Evolutionary conservation across 92 coral and sea anemone genomes (phyloP).

Genomic region (Porites evermanni): DNA sequence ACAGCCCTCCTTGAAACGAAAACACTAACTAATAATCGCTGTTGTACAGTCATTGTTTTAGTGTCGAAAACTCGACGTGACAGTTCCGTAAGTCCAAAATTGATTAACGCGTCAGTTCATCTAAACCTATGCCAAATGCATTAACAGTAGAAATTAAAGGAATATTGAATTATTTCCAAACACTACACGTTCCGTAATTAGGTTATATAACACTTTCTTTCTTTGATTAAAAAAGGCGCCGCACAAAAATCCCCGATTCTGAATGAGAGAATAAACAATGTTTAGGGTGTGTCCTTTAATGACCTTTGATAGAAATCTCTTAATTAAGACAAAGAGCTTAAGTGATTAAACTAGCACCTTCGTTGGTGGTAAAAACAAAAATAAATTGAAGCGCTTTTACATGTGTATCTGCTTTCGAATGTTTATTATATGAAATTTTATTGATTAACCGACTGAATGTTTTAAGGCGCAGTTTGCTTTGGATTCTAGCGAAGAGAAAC

Average conservation of each 20-base stretch:
- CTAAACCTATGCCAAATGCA: background rate
- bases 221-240: background rate
- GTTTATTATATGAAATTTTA: too few species aligned
- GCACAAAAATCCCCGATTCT: background rate
- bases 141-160: background rate
- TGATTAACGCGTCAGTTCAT: background rate
- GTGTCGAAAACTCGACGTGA: background rate
- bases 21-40: constrained; percentile 10
- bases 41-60: constrained; percentile 5
- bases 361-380: background rate
- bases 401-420: background rate
- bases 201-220: background rate
- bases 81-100: constrained; percentile 1
- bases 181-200: background rate
- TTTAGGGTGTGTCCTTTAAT: constrained; percentile 11
- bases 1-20: background rate
- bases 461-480: background rate
- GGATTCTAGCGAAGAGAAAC: background rate
- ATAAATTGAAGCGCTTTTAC: background rate
- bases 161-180: background rate
- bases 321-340: constrained; percentile 30
- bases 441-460: too few species aligned
- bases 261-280: background rate
- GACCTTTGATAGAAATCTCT: constrained; percentile 34
- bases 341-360: background rate